These are phyloP conservation scores for Rhizomys pruinosus DNA, from an alignment of 2,113 vertebrate genomes.

Conservation along the genomic window DNA sequence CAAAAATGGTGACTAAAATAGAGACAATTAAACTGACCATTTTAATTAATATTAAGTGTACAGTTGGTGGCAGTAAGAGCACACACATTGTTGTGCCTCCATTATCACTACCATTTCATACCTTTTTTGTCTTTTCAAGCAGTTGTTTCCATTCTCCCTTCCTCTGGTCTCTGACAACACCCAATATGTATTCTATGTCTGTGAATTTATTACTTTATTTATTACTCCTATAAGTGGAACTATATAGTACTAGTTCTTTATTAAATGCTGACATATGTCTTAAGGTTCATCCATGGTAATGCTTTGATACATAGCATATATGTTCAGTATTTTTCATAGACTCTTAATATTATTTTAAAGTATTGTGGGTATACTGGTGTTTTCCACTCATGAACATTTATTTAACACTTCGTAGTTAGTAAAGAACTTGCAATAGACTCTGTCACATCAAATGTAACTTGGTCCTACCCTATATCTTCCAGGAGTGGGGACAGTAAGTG, in stretches of 20 bases:
- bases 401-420: not conserved
- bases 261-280: not conserved
- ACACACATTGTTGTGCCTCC: accelerated
- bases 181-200: not conserved
- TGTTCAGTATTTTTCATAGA: not conserved
- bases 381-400: not conserved
- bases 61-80: not conserved
- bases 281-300: not conserved
- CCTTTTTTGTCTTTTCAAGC: not conserved
- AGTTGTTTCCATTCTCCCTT: not conserved
- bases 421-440: not conserved
- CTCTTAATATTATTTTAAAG: not conserved
- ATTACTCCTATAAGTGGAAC: not conserved
- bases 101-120: not conserved
- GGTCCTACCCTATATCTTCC: not conserved
- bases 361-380: not conserved
- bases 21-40: not conserved
- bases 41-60: not conserved
- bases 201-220: not conserved
- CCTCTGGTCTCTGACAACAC: too few species aligned
- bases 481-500: not conserved
- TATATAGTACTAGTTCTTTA: not conserved
- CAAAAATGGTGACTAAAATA: not conserved
- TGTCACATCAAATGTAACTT: not conserved
- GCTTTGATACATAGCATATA: not conserved